phyloP scores from a whole-genome alignment of 1,140 invertebrate species.

The Sipha flava region DNA sequence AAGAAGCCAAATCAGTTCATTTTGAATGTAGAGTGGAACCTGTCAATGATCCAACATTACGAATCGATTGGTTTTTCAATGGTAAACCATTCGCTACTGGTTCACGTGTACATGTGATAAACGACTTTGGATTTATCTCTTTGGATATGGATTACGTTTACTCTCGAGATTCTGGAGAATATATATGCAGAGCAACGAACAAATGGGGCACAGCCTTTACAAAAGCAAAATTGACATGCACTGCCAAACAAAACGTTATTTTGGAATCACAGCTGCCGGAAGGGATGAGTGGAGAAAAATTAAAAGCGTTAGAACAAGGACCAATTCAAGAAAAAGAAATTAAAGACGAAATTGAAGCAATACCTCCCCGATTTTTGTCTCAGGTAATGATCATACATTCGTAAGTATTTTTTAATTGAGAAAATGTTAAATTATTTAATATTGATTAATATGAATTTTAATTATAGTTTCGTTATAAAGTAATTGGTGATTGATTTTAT shows the following conservation, averaged over 20 bases:
- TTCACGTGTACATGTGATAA: conserved; percentile 79
- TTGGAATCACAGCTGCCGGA: conserved; percentile 85
- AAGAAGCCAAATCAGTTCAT: conserved; percentile 78
- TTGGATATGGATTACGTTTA: conserved; percentile 81
- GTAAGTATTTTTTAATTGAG: not conserved
- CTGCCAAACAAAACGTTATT: conserved; percentile 71
- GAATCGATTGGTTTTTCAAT: conserved; percentile 91
- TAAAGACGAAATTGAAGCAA: conserved; percentile 56
- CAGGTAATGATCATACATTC: conserved; percentile 44
- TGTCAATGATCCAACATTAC: conserved; percentile 73
- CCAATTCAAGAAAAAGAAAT: conserved; percentile 58
- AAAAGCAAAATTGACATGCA: conserved; percentile 71
- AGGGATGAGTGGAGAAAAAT: conserved; percentile 83
- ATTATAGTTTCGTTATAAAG: too few relatives aligned
- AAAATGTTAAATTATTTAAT: not conserved
- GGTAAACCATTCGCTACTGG: conserved; percentile 79
- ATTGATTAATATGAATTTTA: too few relatives aligned
- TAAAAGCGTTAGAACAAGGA: conserved; percentile 85
- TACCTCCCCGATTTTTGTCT: conserved; percentile 76
- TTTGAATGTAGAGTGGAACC: conserved; percentile 88
- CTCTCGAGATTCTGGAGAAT: conserved; percentile 74
- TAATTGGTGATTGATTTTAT: not conserved
- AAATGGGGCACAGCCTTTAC: conserved; percentile 77
- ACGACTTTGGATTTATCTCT: conserved; percentile 88
- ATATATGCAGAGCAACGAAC: conserved; percentile 74